Percentiles rank a stretch among this genome's conserved stretches.
phyloP scores from a whole-genome alignment of 2,797 vertebrate genomes.

The Schizopygopsis pylzovi region DNA sequence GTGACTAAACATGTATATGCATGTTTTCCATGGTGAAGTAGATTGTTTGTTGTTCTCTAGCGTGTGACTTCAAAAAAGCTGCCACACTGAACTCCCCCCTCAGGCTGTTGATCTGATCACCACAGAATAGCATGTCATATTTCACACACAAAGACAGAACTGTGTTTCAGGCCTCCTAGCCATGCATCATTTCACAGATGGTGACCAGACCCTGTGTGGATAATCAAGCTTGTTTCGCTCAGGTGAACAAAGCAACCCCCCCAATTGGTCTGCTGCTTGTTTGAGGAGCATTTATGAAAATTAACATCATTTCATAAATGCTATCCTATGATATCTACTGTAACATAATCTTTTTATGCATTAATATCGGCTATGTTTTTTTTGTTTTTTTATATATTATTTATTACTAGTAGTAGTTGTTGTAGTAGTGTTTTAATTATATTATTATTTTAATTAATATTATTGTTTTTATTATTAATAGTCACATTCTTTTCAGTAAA shows the following conservation, averaged over 20 bases:
- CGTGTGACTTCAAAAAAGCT: slow-evolving; percentile 7
- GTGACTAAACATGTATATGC: not conserved
- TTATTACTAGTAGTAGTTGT: too few species aligned
- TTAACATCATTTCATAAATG: not conserved
- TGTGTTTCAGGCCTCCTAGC: not conserved
- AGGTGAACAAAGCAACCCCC: slow-evolving; percentile 16
- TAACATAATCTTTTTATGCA: too few species aligned
- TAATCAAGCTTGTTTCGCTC: slow-evolving; percentile 17
- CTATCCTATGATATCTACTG: too few species aligned
- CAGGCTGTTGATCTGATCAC: slow-evolving; percentile 26
- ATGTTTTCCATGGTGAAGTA: slow-evolving; percentile 37
- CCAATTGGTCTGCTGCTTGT: not conserved
- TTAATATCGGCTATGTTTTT: too few species aligned
- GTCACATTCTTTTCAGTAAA: not conserved
- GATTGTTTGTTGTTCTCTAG: slow-evolving; percentile 27
- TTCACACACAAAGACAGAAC: not conserved
- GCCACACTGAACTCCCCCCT: not conserved
- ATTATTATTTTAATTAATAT: too few species aligned
- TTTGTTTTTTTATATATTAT: too few species aligned
- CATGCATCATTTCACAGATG: slow-evolving; percentile 34
- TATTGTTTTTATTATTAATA: too few species aligned
- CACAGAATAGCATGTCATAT: slow-evolving; percentile 5
- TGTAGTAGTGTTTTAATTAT: too few species aligned
- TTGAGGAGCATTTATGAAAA: not conserved
- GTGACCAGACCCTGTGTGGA: slow-evolving; percentile 4